phyloP scores from a whole-genome alignment of 2,797 vertebrate species.

The Psittacula derbiana region DNA sequence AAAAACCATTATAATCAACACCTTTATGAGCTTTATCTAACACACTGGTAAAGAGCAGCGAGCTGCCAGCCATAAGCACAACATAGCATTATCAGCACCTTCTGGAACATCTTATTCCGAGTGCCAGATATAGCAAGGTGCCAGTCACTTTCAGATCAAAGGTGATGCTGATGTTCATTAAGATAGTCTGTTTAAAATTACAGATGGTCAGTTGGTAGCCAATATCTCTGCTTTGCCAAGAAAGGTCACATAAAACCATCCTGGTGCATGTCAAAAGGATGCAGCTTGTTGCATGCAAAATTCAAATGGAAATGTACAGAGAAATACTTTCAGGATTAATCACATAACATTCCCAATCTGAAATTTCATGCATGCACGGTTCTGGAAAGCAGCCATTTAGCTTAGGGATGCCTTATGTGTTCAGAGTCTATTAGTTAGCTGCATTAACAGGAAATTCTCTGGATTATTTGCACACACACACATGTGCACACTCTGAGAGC shows the following conservation, averaged over 20 bases:
- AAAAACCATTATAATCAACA: neutral
- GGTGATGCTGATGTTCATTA: neutral
- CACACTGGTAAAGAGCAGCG: neutral
- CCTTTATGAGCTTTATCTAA: neutral
- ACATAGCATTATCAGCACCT: neutral
- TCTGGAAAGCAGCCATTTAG: neutral
- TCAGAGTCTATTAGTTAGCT: neutral
- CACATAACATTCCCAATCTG: neutral
- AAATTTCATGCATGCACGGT: neutral
- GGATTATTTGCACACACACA: neutral
- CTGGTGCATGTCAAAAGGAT: neutral
- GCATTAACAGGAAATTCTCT: neutral
- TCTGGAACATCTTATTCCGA: neutral
- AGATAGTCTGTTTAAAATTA: neutral
- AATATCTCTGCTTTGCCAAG: neutral
- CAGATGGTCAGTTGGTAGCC: neutral
- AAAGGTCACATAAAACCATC: neutral
- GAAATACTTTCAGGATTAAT: neutral
- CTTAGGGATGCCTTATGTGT: neutral
- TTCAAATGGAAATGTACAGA: neutral
- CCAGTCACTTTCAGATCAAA: neutral
- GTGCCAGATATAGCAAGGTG: neutral
- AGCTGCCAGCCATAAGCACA: neutral
- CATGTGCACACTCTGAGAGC: neutral
- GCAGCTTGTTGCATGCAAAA: neutral